These are phyloP conservation scores for Petrolisthes cinctipes DNA, from an alignment of 2,888 invertebrate genomes.

Conservation along the genomic window DNA sequence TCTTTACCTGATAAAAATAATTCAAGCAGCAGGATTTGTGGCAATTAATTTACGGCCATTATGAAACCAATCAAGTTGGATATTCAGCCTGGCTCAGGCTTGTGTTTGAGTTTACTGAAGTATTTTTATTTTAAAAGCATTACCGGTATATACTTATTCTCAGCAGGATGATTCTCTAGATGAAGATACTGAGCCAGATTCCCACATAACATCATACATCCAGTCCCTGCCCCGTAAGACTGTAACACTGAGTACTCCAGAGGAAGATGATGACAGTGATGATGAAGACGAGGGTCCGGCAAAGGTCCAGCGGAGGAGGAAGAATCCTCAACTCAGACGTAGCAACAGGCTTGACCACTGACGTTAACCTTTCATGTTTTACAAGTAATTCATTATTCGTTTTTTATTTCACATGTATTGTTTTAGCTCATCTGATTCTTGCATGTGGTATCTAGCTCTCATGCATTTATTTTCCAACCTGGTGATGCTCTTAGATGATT, in stretches of 20 bases:
- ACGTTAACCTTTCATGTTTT: too few relatives aligned
- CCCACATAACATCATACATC: slow-evolving; percentile 29
- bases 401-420: too few relatives aligned
- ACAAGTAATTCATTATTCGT: too few relatives aligned
- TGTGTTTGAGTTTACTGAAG: background rate
- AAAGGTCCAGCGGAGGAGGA: slow-evolving; percentile 38
- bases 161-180: slow-evolving; percentile 49
- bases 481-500: too few relatives aligned
- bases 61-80: background rate
- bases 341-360: slow-evolving; percentile 48
- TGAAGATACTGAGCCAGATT: slow-evolving; percentile 48
- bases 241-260: slow-evolving; percentile 63
- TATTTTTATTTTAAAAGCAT: background rate
- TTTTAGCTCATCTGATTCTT: too few relatives aligned
- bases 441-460: too few relatives aligned
- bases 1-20: too few relatives aligned
- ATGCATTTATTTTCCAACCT: too few relatives aligned
- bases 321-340: slow-evolving; percentile 42
- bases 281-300: slow-evolving; percentile 33
- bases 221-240: slow-evolving; percentile 55
- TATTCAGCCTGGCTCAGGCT: background rate
- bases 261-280: slow-evolving; percentile 60
- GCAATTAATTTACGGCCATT: background rate
- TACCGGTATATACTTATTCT: background rate
- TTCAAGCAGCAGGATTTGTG: background rate